Evolutionary conservation across 1,140 invertebrate genomes (phyloP), one percentile per base, ranked within the genome.

Genomic region (Brachionus koreanus): DNA sequence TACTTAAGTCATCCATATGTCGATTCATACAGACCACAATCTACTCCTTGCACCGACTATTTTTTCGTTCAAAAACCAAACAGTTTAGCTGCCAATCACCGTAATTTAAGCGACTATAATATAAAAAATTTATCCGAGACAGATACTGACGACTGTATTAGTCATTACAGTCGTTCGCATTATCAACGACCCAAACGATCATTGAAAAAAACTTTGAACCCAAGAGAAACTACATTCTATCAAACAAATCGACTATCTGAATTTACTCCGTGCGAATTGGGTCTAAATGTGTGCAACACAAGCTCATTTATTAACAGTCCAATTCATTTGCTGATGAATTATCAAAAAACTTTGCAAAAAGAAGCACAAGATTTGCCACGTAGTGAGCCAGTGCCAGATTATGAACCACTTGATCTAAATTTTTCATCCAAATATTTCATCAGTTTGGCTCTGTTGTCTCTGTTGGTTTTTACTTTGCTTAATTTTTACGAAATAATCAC

Each of bases 221-320:
- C n/a, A 39, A 74, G 69, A 25, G 19, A 74, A 46, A 49, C 43
- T 13, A 6, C 69, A 43, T 19, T 23, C 29, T 25, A 23, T 46
- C 69, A 74, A 39, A 29, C 69, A 19, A 69, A 69, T 23, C 39
- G 42, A 25, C 29, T 74, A 13, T 25, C 39, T 1, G 69, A 46
- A 46, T 46, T 25, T 33, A 74, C 39, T 46, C 65, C 65, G 0
- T 39, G 37, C 3, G n/a, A 69, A 19, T 42, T 33, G 5, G 69
- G 23, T 29, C 5, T 74, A 12, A 46, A 13, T 9, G 42, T 74
- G 6, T 16, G 43, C 19, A 74, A 46, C 19, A 74, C 69, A 29
- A 46, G 39, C 13, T 74, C 69, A 29, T 74, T 74, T 74, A 74
- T 74, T 10, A 46, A 74, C n/a, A 74, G 69, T 5, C 69, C 69